phyloP scores from a whole-genome alignment of 1,140 invertebrate species.

The Drosophila trapezifrons region DNA sequence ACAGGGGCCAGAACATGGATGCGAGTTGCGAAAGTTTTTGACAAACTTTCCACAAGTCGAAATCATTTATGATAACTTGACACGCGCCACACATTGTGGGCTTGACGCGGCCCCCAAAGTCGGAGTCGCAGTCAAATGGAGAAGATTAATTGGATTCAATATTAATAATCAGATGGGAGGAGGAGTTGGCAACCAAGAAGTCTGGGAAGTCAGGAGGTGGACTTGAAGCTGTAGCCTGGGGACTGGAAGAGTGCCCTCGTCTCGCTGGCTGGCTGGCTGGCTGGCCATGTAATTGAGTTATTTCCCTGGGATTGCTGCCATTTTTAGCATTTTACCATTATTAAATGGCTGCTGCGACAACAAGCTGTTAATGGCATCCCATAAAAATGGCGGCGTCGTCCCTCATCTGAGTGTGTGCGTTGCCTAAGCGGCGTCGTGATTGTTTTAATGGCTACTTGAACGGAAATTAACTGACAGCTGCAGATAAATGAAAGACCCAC shows the following conservation, averaged over 20 bases:
- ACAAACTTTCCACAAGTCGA: conserved; percentile 49
- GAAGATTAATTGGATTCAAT: conserved; percentile 63
- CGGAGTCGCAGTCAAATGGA: conserved; percentile 23
- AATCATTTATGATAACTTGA: conserved; percentile 60
- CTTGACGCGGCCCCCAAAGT: background rate
- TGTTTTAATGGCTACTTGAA: conserved; percentile 82
- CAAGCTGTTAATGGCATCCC: conserved; percentile 76
- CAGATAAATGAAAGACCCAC: conserved; percentile 73
- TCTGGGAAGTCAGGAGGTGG: background rate
- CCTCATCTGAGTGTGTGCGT: conserved; percentile 25
- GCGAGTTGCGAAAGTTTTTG: conserved; percentile 38
- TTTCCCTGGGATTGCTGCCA: conserved; percentile 65
- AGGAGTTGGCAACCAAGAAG: conserved; percentile 6
- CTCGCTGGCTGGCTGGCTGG: conserved; percentile 24
- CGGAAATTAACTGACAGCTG: conserved; percentile 80
- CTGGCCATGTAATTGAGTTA: conserved; percentile 72
- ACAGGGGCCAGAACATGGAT: conserved; percentile 1
- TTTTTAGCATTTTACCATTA: conserved; percentile 71
- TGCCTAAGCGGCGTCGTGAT: conserved; percentile 74
- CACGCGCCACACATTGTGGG: conserved; percentile 46
- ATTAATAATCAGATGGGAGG: conserved; percentile 38
- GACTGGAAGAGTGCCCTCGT: no score
- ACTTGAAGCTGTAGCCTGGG: conserved; percentile 8
- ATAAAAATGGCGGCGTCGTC: conserved; percentile 58
- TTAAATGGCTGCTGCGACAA: conserved; percentile 76